A percentile compares a stretch with the other conserved stretches of the same genome.
Conservation (phyloP, 2,113 vertebrate species). For the Gambusia holbrooki region DNA sequence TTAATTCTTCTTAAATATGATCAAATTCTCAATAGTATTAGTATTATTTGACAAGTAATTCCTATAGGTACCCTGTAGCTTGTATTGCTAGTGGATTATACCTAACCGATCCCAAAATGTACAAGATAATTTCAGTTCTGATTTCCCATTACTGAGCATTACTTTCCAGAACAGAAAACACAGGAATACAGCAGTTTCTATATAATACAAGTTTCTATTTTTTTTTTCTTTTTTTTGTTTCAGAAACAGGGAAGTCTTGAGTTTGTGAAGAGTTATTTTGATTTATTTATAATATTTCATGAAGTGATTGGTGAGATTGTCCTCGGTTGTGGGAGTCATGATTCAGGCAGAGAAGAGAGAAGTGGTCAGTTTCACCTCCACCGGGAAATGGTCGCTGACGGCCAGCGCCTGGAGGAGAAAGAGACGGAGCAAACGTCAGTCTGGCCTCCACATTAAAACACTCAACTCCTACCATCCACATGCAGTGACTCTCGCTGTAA, state of each 20-base stretch:
- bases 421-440: not conserved
- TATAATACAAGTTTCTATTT: not conserved
- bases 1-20: too few species aligned
- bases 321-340: not conserved
- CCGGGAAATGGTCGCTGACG: conserved; percentile 92
- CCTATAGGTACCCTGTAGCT: too few species aligned
- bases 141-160: not conserved
- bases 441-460: not conserved
- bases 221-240: not conserved
- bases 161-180: not conserved
- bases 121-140: not conserved
- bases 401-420: conserved; percentile 81
- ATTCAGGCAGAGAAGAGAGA: not conserved
- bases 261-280: not conserved
- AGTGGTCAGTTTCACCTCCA: conserved; percentile 83
- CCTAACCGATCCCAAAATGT: too few species aligned
- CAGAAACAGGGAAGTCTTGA: not conserved
- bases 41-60: too few species aligned
- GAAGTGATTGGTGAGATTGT: not conserved
- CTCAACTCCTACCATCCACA: not conserved
- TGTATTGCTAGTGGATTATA: too few species aligned
- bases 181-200: not conserved
- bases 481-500: not conserved
- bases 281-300: conserved; percentile 7
- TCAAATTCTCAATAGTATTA: too few species aligned